These are phyloP conservation scores for Aquatica leii DNA, from an alignment of 2,888 invertebrate species.

Conservation along the genomic window DNA sequence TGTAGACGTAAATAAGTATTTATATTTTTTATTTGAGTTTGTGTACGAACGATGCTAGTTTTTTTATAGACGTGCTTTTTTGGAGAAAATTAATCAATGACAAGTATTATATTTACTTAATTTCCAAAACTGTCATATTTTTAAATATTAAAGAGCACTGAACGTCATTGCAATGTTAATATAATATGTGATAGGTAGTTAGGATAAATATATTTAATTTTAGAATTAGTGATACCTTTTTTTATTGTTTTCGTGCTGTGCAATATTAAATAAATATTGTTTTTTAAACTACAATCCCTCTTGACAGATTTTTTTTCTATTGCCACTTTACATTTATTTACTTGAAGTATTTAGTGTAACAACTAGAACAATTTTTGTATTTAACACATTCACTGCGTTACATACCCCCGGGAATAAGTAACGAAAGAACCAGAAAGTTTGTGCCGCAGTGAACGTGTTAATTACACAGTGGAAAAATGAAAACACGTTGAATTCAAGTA, in stretches of 20 bases:
- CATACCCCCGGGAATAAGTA: too few relatives aligned
- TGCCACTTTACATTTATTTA: too few relatives aligned
- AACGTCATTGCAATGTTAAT: constrained; percentile 16
- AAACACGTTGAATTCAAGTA: too few relatives aligned
- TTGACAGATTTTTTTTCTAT: too few relatives aligned
- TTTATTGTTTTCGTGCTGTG: constrained; percentile 29
- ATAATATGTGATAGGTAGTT: constrained; percentile 28
- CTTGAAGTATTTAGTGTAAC: too few relatives aligned
- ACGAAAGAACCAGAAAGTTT: too few relatives aligned
- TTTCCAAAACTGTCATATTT: not conserved
- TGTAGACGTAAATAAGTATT: constrained; percentile 6
- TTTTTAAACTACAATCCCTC: constrained; percentile 5
- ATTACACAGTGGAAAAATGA: too few relatives aligned
- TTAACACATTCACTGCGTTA: too few relatives aligned
- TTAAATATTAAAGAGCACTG: constrained; percentile 15
- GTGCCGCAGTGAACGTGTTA: too few relatives aligned
- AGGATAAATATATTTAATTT: constrained; percentile 17
- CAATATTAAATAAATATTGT: constrained; percentile 28
- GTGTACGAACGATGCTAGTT: not conserved
- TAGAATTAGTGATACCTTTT: constrained; percentile 20
- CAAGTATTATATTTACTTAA: too few relatives aligned
- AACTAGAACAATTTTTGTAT: too few relatives aligned
- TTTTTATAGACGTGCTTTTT: constrained; percentile 4
- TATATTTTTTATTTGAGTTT: constrained; percentile 9
- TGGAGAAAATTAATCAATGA: not conserved